A percentile compares a stretch with the other conserved stretches of the same genome.
These are phyloP conservation scores for Chaetorhynchus papuensis DNA, from an alignment of 2,113 vertebrate species.

Conservation along the genomic window DNA sequence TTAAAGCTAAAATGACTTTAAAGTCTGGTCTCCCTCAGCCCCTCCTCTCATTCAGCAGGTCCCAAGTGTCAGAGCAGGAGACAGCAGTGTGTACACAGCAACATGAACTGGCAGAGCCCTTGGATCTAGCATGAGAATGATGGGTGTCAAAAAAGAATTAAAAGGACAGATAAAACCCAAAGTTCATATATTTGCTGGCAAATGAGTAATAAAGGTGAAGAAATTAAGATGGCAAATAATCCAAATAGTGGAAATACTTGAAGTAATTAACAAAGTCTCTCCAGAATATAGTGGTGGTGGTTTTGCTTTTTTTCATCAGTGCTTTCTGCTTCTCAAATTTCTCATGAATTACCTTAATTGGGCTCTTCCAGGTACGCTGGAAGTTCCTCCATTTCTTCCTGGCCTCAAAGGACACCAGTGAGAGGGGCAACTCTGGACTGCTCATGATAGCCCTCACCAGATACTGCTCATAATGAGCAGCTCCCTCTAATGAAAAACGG, in stretches of 20 bases:
- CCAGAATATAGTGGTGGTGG: background rate
- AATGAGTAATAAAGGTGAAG: background rate
- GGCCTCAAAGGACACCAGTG: slow-evolving; percentile 56
- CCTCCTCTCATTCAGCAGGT: background rate
- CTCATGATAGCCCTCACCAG: slow-evolving; percentile 52
- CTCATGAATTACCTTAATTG: slow-evolving; percentile 64
- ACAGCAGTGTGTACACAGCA: background rate
- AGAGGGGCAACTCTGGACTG: slow-evolving; percentile 53
- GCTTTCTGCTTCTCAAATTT: slow-evolving; percentile 43
- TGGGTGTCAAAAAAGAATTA: background rate
- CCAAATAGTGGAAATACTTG: background rate
- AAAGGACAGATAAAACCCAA: background rate
- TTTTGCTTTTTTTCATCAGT: background rate
- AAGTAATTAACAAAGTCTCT: slow-evolving; percentile 38
- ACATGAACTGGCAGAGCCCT: background rate
- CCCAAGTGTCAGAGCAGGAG: background rate
- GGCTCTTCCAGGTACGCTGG: slow-evolving; percentile 43
- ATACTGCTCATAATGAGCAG: slow-evolving; percentile 60
- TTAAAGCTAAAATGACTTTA: background rate
- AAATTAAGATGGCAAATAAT: background rate
- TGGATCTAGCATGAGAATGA: fast-evolving
- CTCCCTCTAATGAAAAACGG: slow-evolving; percentile 70
- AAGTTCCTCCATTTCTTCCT: slow-evolving; percentile 41
- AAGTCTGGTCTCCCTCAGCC: background rate
- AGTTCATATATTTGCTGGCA: background rate